phyloP scores from a whole-genome alignment of 1,140 invertebrate species.

The Macrostomum lignano region DNA sequence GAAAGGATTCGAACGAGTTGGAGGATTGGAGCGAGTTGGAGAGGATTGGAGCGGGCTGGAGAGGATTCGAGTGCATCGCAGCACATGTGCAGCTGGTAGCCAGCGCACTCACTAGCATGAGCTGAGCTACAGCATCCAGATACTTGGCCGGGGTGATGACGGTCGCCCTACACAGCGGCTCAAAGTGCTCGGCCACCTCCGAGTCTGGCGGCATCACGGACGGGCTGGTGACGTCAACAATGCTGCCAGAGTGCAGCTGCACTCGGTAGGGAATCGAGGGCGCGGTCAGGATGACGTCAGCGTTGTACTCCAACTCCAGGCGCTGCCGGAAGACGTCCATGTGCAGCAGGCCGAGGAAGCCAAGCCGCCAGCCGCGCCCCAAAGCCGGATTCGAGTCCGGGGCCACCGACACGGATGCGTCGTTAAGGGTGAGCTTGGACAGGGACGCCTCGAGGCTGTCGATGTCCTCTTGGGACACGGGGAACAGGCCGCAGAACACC shows the following conservation, averaged over 20 bases:
- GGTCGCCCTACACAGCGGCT: too few species aligned
- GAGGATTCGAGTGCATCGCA: too few species aligned
- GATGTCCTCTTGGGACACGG: neutral
- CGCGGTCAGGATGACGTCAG: conserved; percentile 57
- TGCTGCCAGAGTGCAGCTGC: conserved; percentile 10
- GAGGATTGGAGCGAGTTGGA: too few species aligned
- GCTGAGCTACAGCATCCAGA: too few species aligned
- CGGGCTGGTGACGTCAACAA: neutral
- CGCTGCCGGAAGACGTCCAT: conserved; percentile 81
- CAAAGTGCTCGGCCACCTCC: too few species aligned
- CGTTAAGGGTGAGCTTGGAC: neutral
- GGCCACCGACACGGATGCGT: neutral
- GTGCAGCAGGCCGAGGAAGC: conserved; percentile 71
- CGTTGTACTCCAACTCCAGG: conserved; percentile 64
- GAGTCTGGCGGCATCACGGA: neutral
- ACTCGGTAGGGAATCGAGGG: conserved; percentile 73
- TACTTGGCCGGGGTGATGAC: too few species aligned
- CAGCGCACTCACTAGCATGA: too few species aligned
- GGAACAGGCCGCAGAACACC: neutral
- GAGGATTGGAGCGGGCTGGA: too few species aligned
- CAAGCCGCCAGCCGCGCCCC: conserved; percentile 20
- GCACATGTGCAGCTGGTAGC: too few species aligned
- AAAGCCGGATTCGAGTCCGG: neutral
- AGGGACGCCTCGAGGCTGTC: neutral
- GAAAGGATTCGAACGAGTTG: too few species aligned